phyloP scores from a whole-genome alignment of 1,140 invertebrate species.

The Drosophila novamexicana region DNA sequence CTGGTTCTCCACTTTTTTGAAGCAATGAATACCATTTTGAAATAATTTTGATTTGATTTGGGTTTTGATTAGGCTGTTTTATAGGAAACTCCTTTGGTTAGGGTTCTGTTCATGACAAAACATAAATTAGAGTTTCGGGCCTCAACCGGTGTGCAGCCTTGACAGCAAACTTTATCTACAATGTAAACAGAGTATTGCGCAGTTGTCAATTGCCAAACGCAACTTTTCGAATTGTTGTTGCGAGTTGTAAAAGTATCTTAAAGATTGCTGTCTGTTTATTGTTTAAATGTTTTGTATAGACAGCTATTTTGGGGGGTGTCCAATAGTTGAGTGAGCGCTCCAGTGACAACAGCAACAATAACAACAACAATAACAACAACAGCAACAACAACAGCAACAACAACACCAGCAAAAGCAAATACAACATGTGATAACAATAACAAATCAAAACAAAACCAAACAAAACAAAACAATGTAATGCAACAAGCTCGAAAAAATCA shows the following conservation, averaged over 20 bases:
- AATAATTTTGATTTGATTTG: no score
- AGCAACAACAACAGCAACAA: constrained; percentile 26
- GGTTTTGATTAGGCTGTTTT: no score
- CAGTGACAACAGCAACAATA: constrained; percentile 12
- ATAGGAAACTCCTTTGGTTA: no score
- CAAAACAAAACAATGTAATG: constrained; percentile 28
- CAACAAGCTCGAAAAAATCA: background rate
- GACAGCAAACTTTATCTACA: background rate
- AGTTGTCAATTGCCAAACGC: background rate
- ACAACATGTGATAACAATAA: constrained; percentile 43
- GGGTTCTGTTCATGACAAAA: no score
- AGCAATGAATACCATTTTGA: no score
- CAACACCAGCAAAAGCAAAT: constrained; percentile 5
- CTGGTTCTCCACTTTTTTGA: no score
- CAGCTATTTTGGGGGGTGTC: constrained; percentile 15
- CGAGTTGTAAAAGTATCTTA: constrained; percentile 10
- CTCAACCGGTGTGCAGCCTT: no score
- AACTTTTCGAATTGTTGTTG: background rate
- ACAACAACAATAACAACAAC: constrained; percentile 14
- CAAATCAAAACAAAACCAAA: constrained; percentile 41
- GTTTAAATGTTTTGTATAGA: constrained; percentile 21
- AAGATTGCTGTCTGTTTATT: constrained; percentile 36
- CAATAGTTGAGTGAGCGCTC: constrained; percentile 2
- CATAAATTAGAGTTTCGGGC: no score
- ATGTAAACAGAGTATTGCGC: background rate